Evolutionary conservation across 92 coral and sea anemone genomes (phyloP), one percentile per base, ranked within the genome.

Genomic region (Paramuricea clavata): DNA sequence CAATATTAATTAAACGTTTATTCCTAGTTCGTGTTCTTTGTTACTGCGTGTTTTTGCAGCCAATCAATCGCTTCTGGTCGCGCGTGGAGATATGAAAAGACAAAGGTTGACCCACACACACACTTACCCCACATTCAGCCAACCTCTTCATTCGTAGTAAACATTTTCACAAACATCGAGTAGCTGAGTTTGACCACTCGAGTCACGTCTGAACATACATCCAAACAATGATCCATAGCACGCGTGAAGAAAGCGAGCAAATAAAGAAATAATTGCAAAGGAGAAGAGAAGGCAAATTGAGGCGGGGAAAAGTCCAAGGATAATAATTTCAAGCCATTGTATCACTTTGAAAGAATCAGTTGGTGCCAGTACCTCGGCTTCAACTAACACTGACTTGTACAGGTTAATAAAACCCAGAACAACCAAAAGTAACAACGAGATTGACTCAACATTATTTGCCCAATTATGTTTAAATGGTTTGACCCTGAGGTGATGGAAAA

Each of bases 381-480:
- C 47, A 13, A 82, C 41, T 19, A 89, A 69, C 26, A 85, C 74
- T 0, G 95, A 82, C 60, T 88, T 87, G 78, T 61, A 81, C 82
- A 81, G 16, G 69, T 92, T 91, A 50, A 89, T 78, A 23, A 83
- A 82, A 39, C 89, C 93, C 64, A 93, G 41, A 27, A 81, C 78
- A 49, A 89, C 86, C 62, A 91, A 72, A 42, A 57, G 34, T 35
- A 86, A 56, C 17, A 93, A 82, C 7, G 94, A 93, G 13, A 89
- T 49, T 15, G 90, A 43, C 76, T 93, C 97, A 12, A 71, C 67
- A 21, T 12, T 30, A 70, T 93, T 91, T 61, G 93, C 91, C 39
- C 74, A 83, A 2, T 67, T 41, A 30, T 83, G 62, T 30, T 74
- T 87, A 75, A 91, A 93, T 26, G 94, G 94, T 12, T 85, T 86